A percentile compares a stretch with the other conserved stretches of the same genome.
Conservation (phyloP, 2,113 vertebrate species). For the Thinocorus orbignyianus region DNA sequence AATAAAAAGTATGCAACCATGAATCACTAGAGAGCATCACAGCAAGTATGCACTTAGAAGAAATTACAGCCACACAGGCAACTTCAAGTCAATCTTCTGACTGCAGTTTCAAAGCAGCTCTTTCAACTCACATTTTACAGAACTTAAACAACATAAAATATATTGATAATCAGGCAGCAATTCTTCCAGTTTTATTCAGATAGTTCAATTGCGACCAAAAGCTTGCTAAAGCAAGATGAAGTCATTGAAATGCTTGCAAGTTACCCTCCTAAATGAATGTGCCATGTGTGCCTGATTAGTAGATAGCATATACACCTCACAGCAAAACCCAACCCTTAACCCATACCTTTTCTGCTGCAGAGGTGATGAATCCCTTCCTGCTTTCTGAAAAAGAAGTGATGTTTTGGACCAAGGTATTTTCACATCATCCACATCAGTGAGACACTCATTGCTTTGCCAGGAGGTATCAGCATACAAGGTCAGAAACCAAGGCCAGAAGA, state of each 20-base stretch:
- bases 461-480: fast-evolving
- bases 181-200: not conserved
- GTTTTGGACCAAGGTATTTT: not conserved
- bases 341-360: not conserved
- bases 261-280: not conserved
- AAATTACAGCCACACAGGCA: not conserved
- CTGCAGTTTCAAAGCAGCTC: not conserved
- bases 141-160: not conserved
- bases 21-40: not conserved
- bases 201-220: not conserved
- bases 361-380: not conserved
- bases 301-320: not conserved
- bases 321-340: not conserved
- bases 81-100: not conserved
- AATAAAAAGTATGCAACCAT: not conserved
- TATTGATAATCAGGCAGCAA: not conserved
- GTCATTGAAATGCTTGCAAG: not conserved
- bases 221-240: not conserved
- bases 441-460: not conserved
- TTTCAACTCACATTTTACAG: not conserved
- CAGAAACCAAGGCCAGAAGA: not conserved
- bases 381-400: not conserved
- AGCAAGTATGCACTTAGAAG: not conserved
- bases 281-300: not conserved
- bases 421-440: fast-evolving